phyloP scores from a whole-genome alignment of 1,140 invertebrate species.

The Caenorhabditis latens region DNA sequence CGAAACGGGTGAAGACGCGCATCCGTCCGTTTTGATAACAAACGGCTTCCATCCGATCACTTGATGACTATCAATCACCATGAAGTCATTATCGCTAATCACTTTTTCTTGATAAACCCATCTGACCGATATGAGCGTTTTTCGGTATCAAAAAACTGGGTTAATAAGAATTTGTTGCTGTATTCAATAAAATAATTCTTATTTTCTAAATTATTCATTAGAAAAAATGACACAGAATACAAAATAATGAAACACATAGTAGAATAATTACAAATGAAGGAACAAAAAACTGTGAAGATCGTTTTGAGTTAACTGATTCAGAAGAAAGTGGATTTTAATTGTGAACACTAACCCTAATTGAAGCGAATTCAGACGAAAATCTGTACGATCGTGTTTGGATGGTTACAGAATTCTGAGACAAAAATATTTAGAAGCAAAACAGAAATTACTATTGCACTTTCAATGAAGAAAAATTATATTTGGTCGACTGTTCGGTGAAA shows the following conservation, averaged over 20 bases:
- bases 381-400: not conserved
- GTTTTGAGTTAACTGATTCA: slow-evolving; percentile 48
- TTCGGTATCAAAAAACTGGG: too few species aligned
- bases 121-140: not conserved
- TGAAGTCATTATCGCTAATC: not conserved
- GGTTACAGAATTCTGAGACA: not conserved
- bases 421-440: not conserved
- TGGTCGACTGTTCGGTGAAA: not conserved
- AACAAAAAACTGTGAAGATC: slow-evolving; percentile 16
- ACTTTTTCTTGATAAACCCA: not conserved
- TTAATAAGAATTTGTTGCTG: not conserved
- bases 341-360: slow-evolving; percentile 42
- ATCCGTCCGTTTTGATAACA: slow-evolving; percentile 3
- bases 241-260: not conserved
- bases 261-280: not conserved
- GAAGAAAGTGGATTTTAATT: not conserved
- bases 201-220: not conserved
- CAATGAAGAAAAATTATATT: not conserved
- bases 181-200: not conserved
- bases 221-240: slow-evolving; percentile 20
- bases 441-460: slow-evolving; percentile 7
- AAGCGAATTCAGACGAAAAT: slow-evolving; percentile 49
- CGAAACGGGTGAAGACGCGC: not conserved
- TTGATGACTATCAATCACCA: not conserved
- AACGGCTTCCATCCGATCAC: not conserved